Evolutionary conservation across 2,113 vertebrate species (phyloP).

Genomic region (Dicerorhinus sumatrensis): DNA sequence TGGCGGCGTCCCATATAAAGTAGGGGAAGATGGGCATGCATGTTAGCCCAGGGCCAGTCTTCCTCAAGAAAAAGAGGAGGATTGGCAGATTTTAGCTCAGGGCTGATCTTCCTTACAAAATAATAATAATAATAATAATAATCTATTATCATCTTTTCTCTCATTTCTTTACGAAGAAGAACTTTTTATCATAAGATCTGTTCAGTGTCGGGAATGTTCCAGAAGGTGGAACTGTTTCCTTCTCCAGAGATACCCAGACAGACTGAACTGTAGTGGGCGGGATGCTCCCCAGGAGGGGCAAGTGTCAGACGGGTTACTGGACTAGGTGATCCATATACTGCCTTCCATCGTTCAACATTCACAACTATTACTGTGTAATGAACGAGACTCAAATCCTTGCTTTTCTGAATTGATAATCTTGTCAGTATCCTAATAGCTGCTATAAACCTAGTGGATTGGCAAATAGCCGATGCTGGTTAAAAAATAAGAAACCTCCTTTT

Average conservation of each 20-base stretch:
- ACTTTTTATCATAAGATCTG: not conserved
- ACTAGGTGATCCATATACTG: not conserved
- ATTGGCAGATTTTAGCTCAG: no score
- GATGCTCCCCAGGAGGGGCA: not conserved
- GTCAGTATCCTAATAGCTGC: not conserved
- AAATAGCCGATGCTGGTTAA: not conserved
- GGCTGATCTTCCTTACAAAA: no score
- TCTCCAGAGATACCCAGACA: not conserved
- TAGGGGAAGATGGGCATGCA: no score
- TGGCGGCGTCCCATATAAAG: no score
- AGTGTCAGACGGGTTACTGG: not conserved
- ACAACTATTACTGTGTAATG: not conserved
- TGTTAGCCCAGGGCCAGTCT: no score
- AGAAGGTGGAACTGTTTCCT: not conserved
- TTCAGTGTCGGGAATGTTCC: not conserved
- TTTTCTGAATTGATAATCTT: not conserved
- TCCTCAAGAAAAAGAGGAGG: no score
- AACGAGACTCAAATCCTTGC: not conserved
- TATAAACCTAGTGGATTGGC: not conserved
- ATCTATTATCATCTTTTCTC: not conserved
- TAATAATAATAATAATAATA: not conserved
- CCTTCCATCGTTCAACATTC: not conserved
- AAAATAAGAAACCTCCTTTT: not conserved
- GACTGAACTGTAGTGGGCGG: not conserved
- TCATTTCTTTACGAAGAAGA: slow-evolving; percentile 19